These are phyloP conservation scores for Atopsyche davidsoni DNA, from an alignment of 1,140 invertebrate species.

Conservation along the genomic window DNA sequence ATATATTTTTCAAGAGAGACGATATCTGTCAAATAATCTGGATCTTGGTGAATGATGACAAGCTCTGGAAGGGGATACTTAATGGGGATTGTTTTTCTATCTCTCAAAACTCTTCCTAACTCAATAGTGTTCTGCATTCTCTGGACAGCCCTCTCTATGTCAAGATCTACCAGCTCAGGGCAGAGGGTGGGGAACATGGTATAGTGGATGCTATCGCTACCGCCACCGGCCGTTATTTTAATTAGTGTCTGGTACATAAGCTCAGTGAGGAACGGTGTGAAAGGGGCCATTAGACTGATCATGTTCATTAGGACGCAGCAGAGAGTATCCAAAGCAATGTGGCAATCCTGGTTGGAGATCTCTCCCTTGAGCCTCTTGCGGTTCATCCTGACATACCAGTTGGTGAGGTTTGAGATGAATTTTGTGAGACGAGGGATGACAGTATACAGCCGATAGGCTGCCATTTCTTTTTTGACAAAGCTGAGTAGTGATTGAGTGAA, in stretches of 20 bases:
- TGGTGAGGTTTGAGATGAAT: slow-evolving; percentile 96
- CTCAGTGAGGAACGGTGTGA: slow-evolving; percentile 96
- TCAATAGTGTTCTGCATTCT: slow-evolving; percentile 96
- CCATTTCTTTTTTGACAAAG: slow-evolving; percentile 92
- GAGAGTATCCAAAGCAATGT: slow-evolving; percentile 79
- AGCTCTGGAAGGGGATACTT: slow-evolving; percentile 97
- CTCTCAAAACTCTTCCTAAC: slow-evolving; percentile 84
- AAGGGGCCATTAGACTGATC: slow-evolving; percentile 90
- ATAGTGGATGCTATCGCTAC: slow-evolving; percentile 76
- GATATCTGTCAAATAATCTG: slow-evolving; percentile 73
- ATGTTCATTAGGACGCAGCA: slow-evolving; percentile 86
- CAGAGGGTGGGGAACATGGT: slow-evolving; percentile 77
- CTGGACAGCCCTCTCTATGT: slow-evolving; percentile 85
- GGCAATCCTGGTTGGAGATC: slow-evolving; percentile 68
- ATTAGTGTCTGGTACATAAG: slow-evolving; percentile 89
- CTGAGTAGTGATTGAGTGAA: slow-evolving; percentile 89
- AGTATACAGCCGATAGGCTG: slow-evolving; percentile 88
- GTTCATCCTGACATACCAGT: slow-evolving; percentile 98
- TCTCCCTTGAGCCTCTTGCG: slow-evolving; percentile 90
- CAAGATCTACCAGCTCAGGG: slow-evolving; percentile 68
- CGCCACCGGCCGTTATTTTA: slow-evolving; percentile 42
- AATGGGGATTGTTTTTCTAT: slow-evolving; percentile 87
- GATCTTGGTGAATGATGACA: slow-evolving; percentile 87
- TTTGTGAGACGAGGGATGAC: slow-evolving; percentile 90
- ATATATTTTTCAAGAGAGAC: slow-evolving; percentile 80